Evolutionary conservation across 1,140 invertebrate genomes (phyloP), one percentile per base, ranked within the genome.

Genomic region (Stenopsyche tienmushanensis): DNA sequence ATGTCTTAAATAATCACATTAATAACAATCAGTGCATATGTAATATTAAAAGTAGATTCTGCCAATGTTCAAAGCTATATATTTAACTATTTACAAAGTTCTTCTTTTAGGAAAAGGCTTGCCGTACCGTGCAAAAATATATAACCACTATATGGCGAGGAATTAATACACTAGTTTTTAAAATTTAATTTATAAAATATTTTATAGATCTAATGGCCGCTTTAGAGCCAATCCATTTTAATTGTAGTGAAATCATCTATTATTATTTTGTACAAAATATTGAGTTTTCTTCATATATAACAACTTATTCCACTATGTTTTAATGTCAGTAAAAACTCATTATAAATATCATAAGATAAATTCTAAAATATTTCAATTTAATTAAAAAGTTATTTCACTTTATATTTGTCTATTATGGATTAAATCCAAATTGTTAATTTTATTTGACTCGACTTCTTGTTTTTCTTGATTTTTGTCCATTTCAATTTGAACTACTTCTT

Each of bases 401-500:
- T 65, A 53, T 18, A 57, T 25, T 29, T 57, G 26, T 34, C 45
- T 53, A 5, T 24, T 52, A 34, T 34, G 9, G 20, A 50, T 45
- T 64, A 17, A 45, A 21, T 62, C 57, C 21, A 24, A 57, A 39
- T 57, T 65, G 18, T 41, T 58, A 3, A 21, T 24, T 20, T 42
- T 29, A 53, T 42, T 66, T 18, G 55, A 66, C 47, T 66, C 67
- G 2, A 54, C 64, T 34, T 67, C 50, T 13, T 42, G 10, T 65
- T 62, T 70, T n/a, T 70, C 69, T 57, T 65, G 65, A 62, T 65
- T 70, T 52, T 70, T 70, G 39, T 70, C 69, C 64, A 70, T 67
- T 47, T 70, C 69, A 54, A 67, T 65, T 24, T 74, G 71, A 10
- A 79, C 76, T 2, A 76, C 83, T 74, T 85, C 84, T 71, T 83